Conservation (phyloP, 2,113 vertebrate genomes). For the Microcebus tavaratra region DNA sequence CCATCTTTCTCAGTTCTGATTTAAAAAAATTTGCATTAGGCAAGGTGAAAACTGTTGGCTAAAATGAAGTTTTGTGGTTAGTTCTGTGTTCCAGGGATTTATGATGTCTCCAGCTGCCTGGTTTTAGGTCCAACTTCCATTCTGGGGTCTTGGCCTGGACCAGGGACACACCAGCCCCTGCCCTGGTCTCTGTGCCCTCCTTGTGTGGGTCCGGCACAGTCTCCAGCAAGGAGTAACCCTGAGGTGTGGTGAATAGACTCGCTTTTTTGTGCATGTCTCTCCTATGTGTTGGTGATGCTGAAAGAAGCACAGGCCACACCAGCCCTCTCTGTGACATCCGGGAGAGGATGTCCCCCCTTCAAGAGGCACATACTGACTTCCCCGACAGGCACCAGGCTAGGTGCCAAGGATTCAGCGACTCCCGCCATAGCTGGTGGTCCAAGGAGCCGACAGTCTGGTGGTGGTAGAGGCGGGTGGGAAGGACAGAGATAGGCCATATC, state of each 20-base stretch:
- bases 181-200: neutral
- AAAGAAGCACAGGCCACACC: neutral
- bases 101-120: neutral
- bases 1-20: neutral
- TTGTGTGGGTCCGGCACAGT: neutral
- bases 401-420: too few relatives aligned
- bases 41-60: neutral
- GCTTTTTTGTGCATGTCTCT: neutral
- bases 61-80: neutral
- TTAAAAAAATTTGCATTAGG: neutral
- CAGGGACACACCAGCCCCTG: neutral
- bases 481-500: neutral
- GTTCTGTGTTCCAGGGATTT: neutral
- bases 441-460: rapidly evolving
- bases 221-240: neutral
- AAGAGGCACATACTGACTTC: rapidly evolving
- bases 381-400: rapidly evolving
- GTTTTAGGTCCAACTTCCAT: neutral
- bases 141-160: neutral
- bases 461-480: neutral
- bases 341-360: neutral
- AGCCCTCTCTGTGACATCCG: neutral
- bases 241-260: neutral
- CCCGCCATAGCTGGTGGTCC: rapidly evolving
- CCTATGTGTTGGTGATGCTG: neutral